A percentile compares a stretch with the other conserved stretches of the same genome.
phyloP scores from a whole-genome alignment of 1,140 invertebrate species.

The Adoxophyes honmai region DNA sequence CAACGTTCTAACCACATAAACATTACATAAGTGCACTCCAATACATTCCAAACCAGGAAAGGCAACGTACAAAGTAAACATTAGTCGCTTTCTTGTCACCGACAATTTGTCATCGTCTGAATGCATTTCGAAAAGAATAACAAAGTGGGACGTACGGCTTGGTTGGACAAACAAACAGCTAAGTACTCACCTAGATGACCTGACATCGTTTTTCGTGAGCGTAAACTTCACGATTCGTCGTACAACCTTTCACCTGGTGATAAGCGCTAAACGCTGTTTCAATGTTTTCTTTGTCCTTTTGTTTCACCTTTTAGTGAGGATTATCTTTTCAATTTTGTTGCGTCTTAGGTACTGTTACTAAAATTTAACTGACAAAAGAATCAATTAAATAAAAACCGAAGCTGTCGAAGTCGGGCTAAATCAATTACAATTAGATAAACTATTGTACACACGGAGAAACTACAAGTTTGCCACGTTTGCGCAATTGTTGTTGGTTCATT shows the following conservation, averaged over 20 bases:
- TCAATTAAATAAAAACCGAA: not conserved
- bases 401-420: not conserved
- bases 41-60: conserved; percentile 13
- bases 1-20: too few relatives aligned
- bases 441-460: not conserved
- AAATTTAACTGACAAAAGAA: not conserved
- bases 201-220: conserved; percentile 22
- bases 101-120: conserved; percentile 5
- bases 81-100: not conserved
- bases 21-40: not conserved
- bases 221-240: conserved; percentile 47
- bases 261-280: conserved; percentile 38
- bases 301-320: conserved; percentile 15
- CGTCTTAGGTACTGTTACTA: too few relatives aligned
- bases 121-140: conserved; percentile 13
- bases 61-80: conserved; percentile 7
- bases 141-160: conserved; percentile 1
- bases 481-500: conserved; percentile 47
- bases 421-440: conserved; percentile 18
- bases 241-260: conserved; percentile 60
- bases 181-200: not conserved
- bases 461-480: conserved; percentile 30
- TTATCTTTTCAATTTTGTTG: too few relatives aligned
- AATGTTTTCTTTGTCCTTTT: conserved; percentile 25
- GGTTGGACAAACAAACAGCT: conserved; percentile 18